A percentile compares a stretch with the other conserved stretches of the same genome.
phyloP scores from a whole-genome alignment of 2,113 vertebrate species.

The Oceanites oceanicus region DNA sequence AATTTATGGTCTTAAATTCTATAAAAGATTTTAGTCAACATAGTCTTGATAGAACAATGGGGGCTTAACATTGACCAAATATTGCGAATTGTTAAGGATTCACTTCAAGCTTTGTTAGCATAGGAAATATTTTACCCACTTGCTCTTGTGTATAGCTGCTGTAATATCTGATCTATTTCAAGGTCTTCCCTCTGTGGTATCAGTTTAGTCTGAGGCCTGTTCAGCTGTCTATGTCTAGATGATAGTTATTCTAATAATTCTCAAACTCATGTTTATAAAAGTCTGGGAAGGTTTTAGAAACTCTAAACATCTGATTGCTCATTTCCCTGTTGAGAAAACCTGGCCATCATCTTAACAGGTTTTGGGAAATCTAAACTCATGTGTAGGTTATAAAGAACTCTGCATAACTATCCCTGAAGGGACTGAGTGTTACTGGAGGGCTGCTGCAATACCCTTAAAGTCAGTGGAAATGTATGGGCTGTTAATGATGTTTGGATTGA shows the following conservation, averaged over 20 bases:
- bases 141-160: background rate
- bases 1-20: background rate
- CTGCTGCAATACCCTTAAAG: background rate
- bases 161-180: background rate
- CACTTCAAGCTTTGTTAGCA: background rate
- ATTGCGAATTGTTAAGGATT: background rate
- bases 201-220: background rate
- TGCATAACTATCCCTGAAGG: background rate
- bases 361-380: background rate
- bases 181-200: background rate
- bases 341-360: background rate
- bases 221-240: background rate
- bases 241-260: background rate
- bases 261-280: background rate
- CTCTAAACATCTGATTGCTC: background rate
- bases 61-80: background rate
- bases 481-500: background rate
- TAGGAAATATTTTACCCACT: background rate
- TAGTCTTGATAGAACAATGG: background rate
- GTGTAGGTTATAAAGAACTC: background rate
- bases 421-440: background rate
- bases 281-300: background rate
- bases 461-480: background rate
- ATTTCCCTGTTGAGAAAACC: background rate
- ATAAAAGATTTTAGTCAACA: background rate